phyloP scores from a whole-genome alignment of 2,888 invertebrate genomes.

The Teleogryllus oceanicus region DNA sequence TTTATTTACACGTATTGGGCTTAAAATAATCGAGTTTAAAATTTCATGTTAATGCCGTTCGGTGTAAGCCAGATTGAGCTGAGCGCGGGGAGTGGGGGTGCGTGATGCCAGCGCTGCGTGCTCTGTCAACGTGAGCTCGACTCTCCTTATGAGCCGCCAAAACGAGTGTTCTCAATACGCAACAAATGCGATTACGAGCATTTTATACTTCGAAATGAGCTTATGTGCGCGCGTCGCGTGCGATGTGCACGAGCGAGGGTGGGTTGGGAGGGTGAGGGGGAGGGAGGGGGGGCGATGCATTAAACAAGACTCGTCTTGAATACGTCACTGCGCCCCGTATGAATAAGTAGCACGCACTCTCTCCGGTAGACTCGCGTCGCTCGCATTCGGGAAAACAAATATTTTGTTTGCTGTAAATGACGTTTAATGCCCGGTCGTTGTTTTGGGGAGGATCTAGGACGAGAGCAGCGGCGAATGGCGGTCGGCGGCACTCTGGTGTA shows the following conservation, averaged over 20 bases:
- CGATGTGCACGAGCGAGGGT: background rate
- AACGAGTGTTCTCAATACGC: conserved; percentile 18
- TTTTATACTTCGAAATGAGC: background rate
- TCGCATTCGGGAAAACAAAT: no score
- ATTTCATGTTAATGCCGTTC: conserved; percentile 18
- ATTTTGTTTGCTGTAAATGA: no score
- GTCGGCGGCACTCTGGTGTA: no score
- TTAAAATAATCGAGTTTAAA: conserved; percentile 1
- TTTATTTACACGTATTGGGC: conserved; percentile 18
- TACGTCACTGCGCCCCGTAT: no score
- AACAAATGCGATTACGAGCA: conserved; percentile 1
- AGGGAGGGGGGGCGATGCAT: background rate
- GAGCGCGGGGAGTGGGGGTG: background rate
- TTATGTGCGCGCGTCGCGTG: background rate
- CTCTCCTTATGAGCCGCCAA: conserved; percentile 18
- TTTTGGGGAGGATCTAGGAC: no score
- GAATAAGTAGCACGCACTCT: no score
- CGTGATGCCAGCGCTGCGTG: background rate
- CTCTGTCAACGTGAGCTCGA: background rate
- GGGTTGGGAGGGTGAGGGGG: background rate
- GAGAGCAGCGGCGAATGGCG: no score
- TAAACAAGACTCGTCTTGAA: no score
- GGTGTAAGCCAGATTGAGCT: conserved; percentile 18
- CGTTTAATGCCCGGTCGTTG: no score
- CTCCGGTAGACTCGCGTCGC: no score